Base-by-base conservation (phyloP, 1,140 invertebrate species). In the Drosophila lini region DNA sequence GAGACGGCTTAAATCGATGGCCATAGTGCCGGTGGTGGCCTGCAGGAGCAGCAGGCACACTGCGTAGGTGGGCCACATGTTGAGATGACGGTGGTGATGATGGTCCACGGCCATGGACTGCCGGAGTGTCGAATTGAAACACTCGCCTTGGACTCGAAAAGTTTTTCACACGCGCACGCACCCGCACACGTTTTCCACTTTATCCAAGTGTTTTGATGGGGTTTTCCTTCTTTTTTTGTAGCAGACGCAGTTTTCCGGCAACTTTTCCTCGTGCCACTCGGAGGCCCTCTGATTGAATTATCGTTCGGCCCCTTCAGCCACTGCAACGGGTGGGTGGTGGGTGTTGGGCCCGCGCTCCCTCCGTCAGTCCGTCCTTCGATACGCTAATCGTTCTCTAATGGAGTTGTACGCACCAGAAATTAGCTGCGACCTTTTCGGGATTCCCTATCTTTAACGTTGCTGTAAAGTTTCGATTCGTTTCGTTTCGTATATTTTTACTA, bases 1-100 rank as follows among this genome's bases (percentile, higher is more conserved):
- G 52, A 92, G 64, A 31, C 92, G 91, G 52, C 91, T 92, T 77
- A 92, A 90, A 82, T 92, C 92, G 69, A 92, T 92, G 68, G 90
- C 92, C 62, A 70, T 78, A 19, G 90, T 91, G 56, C 81, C 75
- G 57, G 68, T 74, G 53, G 67, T 55, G 48, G 84, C 57, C 47
- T 81, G 70, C 28, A 85, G 70, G 41, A 91, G 52, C 64, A 90
- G 50, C 67, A 91, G 59, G 45, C 80, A 70, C 48, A 85, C 63
- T 28, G 75, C 70, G 19, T 91, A 71, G n/a, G 80, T 80, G 25
- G 90, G 83, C 86, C 86, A 91, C 40, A 85, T 82, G 56, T 73
- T 75, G 38, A 76, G 84, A 34, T 82, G 68, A 60, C 32, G 64
- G 41, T 52, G 68, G 48, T 40, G 61, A 67, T 76, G 71, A 56